Evolutionary conservation across 1,140 invertebrate genomes (phyloP).

Genomic region (Arctopsyche grandis): DNA sequence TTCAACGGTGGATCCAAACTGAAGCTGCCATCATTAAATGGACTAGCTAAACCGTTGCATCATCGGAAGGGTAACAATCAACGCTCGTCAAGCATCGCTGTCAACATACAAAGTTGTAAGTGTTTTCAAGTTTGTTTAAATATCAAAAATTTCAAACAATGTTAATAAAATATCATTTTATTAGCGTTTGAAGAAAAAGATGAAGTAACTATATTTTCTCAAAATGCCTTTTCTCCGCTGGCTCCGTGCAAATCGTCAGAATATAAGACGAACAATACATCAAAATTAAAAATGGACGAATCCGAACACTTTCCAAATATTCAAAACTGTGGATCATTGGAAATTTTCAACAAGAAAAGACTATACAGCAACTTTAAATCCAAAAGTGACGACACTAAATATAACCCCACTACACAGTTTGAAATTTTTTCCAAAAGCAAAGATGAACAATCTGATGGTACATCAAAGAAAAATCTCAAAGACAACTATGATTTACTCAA

Average conservation of each 20-base stretch:
- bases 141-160: not conserved
- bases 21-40: slow-evolving; percentile 63
- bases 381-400: slow-evolving; percentile 46
- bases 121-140: slow-evolving; percentile 12
- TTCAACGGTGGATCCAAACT: slow-evolving; percentile 58
- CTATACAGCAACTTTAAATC: slow-evolving; percentile 48
- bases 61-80: slow-evolving; percentile 57
- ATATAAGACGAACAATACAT: slow-evolving; percentile 13
- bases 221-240: slow-evolving; percentile 29
- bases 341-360: slow-evolving; percentile 50
- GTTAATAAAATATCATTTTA: not conserved
- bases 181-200: slow-evolving; percentile 50
- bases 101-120: slow-evolving; percentile 45
- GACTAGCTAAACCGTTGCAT: slow-evolving; percentile 63
- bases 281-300: slow-evolving; percentile 12
- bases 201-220: slow-evolving; percentile 2
- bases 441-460: not conserved
- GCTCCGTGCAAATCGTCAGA: slow-evolving; percentile 41
- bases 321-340: slow-evolving; percentile 35
- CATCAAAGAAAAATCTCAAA: slow-evolving; percentile 12
- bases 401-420: not conserved
- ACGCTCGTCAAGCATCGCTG: slow-evolving; percentile 1
- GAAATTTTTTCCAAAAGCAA: slow-evolving; percentile 10
- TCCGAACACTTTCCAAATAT: slow-evolving; percentile 39
- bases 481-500: not conserved